These are phyloP conservation scores for Geotrupes spiniger DNA, from an alignment of 2,888 invertebrate species.

Conservation along the genomic window DNA sequence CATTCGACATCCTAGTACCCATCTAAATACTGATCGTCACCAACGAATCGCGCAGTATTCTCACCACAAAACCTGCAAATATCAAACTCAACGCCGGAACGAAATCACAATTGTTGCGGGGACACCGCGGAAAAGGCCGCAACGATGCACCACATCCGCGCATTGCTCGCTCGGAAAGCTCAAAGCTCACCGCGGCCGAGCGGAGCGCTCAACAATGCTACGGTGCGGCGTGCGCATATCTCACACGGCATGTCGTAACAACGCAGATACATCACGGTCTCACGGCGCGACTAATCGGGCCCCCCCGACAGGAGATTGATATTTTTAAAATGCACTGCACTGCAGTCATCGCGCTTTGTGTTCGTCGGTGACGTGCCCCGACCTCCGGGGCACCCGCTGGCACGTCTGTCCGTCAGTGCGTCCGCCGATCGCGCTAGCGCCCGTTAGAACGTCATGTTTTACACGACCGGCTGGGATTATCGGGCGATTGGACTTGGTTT, in stretches of 20 bases:
- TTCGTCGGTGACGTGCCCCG: slow-evolving; percentile 31
- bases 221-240: slow-evolving; percentile 31
- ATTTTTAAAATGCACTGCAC: slow-evolving; percentile 30
- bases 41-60: too few relatives aligned
- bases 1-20: too few relatives aligned
- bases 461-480: slow-evolving; percentile 9
- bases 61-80: background rate
- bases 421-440: slow-evolving; percentile 20
- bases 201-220: slow-evolving; percentile 25
- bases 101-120: too few relatives aligned
- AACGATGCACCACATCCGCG: slow-evolving; percentile 1
- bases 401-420: slow-evolving; percentile 31
- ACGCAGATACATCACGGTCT: slow-evolving; percentile 36
- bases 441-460: slow-evolving; percentile 10
- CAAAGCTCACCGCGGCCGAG: slow-evolving; percentile 28
- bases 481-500: slow-evolving; percentile 6
- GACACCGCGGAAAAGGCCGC: background rate
- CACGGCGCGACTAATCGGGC: slow-evolving; percentile 36
- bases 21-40: too few relatives aligned
- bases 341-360: slow-evolving; percentile 34
- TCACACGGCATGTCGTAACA: slow-evolving; percentile 36
- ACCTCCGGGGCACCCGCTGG: slow-evolving; percentile 31
- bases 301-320: slow-evolving; percentile 37
- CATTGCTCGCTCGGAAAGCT: slow-evolving; percentile 16
- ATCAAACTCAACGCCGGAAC: background rate